Evolutionary conservation across 2,113 vertebrate species (phyloP), one percentile per base, ranked within the genome.

Genomic region (Arothron firmamentum): DNA sequence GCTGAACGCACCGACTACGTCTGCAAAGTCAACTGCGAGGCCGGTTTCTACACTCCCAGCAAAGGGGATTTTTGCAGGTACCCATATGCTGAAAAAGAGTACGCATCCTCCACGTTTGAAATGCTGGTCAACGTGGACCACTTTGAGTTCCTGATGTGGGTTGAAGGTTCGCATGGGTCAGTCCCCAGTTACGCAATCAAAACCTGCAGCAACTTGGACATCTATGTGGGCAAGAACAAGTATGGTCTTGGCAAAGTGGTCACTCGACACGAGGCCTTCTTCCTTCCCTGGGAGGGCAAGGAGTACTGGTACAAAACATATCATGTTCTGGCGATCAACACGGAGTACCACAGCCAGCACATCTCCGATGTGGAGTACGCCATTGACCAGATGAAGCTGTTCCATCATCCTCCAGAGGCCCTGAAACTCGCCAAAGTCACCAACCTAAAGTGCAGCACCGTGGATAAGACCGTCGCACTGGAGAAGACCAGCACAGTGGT

Each of bases 241-340:
- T 92, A 90, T 1, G 90, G 90, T 1, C 86, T 92, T 0, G 91
- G 91, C 16, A 92, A 92, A 62, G 90, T 92, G 3, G 89, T 89
- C 3, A 67, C 86, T 2, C 72, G 86, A 72, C 82, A 83, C 8
- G 67, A 89, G 18, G 89, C 90, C 3, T 91, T 92, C 79, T 92
- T 92, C 74, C 48, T 91, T 57, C 90, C 90, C 3, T 90, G 86
- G 85, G 87, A 90, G 25, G 90, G 90, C 0, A 77, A 90, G 11
- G 90, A 91, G 75, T 90, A 90, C 25, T 92, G 88, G 88, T 91
- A 92, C 79, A 91, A 91, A 77, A 62, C 8, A 0, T 92, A 92
- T 42, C 83, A 92, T 55, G 91, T 90, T 6, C 56, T 91, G 34
- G 50, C 82, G 59, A 80, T 91, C 68, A 90, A 91, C 81, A 77